Conservation (phyloP, 1,140 invertebrate genomes). For the Plutomurus gul region DNA sequence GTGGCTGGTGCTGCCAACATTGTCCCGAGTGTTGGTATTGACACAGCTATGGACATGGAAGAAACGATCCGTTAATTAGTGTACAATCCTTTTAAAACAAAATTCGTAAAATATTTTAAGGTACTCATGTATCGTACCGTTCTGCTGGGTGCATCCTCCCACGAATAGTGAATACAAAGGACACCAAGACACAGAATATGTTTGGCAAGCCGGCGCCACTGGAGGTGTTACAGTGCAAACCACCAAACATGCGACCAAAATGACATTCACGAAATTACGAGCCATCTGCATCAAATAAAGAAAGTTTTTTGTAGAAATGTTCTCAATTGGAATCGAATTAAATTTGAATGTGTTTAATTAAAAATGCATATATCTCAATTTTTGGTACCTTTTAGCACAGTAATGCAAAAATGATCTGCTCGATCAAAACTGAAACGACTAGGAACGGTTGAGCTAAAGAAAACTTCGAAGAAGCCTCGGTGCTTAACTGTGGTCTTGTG, state of each 20-base stretch:
- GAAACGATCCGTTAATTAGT: not conserved
- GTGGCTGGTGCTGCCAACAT: not conserved
- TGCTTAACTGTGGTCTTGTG: not conserved
- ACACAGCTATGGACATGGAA: not conserved
- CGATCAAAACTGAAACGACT: not conserved
- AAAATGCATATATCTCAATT: no score
- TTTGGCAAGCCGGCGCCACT: not conserved
- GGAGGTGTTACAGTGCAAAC: not conserved
- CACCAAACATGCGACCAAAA: not conserved
- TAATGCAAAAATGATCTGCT: constrained; percentile 22
- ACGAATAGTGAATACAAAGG: not conserved
- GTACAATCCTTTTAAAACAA: not conserved
- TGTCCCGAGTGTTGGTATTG: not conserved
- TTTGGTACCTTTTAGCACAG: constrained; percentile 6
- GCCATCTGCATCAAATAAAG: not conserved
- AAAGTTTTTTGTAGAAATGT: not conserved
- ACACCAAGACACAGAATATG: not conserved
- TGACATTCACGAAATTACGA: not conserved
- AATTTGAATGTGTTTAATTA: not conserved
- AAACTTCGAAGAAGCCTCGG: not conserved
- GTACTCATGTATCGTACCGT: not conserved
- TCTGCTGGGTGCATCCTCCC: not conserved
- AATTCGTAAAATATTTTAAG: not conserved
- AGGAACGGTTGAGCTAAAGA: not conserved
- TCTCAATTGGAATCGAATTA: not conserved